Evolutionary conservation across 2,888 invertebrate species (phyloP), one percentile per base, ranked within the genome.

Genomic region (Reticulitermes lucifugus): DNA sequence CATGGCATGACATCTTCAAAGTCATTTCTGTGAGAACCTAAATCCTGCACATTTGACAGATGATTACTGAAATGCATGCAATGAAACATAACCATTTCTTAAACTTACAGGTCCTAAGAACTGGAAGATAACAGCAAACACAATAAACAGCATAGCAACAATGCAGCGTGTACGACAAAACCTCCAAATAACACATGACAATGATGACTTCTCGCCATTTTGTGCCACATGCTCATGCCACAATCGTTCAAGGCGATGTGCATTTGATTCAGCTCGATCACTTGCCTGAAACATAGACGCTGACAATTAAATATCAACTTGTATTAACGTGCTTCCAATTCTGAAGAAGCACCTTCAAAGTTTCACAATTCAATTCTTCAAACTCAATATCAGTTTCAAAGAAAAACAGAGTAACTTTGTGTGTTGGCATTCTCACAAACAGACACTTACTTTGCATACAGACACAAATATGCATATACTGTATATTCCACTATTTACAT

Each of bases 101-200:
- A 43, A 41, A 89, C 90, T 89, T 89, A 91, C 91, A 35, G 91
- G 91, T 55, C 89, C 90, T 65, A 91, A 83, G 87, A 91, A 91
- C 86, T 90, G 89, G 71, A 90, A 88, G 46, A 89, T 86, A n/a
- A 89, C 89, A 65, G 89, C 88, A 41, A 89, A 77, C n/a, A 89
- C 85, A 88, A 89, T 89, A 14, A 90, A 85, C 7, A 90, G 71
- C 80, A 90, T 89, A 59, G 90, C 88, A 46, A 90, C 87, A 80
- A 89, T 88, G 70, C 90, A 87, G 46, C 91, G 87, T 9, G 90
- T 91, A 84, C 89, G 88, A 82, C 90, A 88, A 80, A 91, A 90
- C 70, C 88, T 86, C 88, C 89, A 89, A 7, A 90, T 88, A 14
- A 89, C 90, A 41, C 89, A 86, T n/a, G 88, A 88, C 83, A 91